These are phyloP conservation scores for Antechinus flavipes DNA, from an alignment of 2,113 vertebrate species.

Conservation along the genomic window DNA sequence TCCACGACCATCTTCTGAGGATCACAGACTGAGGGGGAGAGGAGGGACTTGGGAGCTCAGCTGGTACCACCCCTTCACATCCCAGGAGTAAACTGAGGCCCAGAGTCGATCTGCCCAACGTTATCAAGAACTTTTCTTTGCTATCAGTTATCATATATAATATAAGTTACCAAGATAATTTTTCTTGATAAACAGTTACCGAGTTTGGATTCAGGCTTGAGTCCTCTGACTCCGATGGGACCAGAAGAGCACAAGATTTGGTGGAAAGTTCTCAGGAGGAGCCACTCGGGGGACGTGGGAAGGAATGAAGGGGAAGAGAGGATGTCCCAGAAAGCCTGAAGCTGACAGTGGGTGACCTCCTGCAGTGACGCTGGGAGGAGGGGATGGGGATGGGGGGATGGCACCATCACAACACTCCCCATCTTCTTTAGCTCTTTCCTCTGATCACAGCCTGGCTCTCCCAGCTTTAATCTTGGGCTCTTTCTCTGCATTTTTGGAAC, in stretches of 20 bases:
- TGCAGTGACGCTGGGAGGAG: background rate
- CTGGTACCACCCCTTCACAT: background rate
- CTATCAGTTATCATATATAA: too few relatives aligned
- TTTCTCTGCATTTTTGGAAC: background rate
- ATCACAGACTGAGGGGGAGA: background rate
- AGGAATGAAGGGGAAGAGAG: background rate
- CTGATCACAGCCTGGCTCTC: background rate
- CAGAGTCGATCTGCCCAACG: constrained; percentile 24
- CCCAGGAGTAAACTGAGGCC: background rate
- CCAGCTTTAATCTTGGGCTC: constrained; percentile 7
- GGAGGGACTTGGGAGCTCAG: background rate
- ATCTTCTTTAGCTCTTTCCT: background rate
- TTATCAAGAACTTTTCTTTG: accelerated
- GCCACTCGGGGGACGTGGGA: background rate
- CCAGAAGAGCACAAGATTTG: background rate
- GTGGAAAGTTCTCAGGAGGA: background rate
- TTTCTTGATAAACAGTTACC: too few relatives aligned
- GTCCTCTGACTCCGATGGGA: background rate
- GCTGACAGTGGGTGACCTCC: background rate
- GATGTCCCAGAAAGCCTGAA: too few relatives aligned
- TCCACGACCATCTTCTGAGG: background rate
- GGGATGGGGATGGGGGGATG: too few relatives aligned
- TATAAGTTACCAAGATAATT: too few relatives aligned
- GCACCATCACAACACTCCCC: background rate
- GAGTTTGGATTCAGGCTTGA: background rate